A percentile compares a stretch with the other conserved stretches of the same genome.
Conservation (phyloP, 2,113 vertebrate genomes). For the Anas platyrhynchos region DNA sequence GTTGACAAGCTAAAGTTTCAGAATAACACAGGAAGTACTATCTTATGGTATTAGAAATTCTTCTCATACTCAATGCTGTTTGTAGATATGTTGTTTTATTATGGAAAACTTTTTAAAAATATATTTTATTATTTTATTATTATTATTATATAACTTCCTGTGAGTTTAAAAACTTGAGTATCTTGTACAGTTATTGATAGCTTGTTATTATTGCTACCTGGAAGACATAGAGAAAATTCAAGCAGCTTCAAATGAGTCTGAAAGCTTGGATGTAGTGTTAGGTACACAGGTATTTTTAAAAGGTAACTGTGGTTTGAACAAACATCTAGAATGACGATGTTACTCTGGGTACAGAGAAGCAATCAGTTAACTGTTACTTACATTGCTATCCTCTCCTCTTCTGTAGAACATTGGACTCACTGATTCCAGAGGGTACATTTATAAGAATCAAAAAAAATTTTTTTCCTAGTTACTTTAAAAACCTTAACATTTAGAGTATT, state of each 20-base stretch:
- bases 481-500: neutral
- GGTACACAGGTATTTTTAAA: neutral
- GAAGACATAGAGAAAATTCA: neutral
- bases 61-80: neutral
- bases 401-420: neutral
- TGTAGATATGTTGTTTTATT: neutral
- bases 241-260: neutral
- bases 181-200: neutral
- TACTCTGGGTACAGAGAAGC: neutral
- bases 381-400: rapidly evolving
- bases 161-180: neutral
- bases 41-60: neutral
- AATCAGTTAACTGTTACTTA: neutral
- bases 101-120: neutral
- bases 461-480: neutral
- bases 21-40: neutral
- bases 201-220: neutral
- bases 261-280: neutral
- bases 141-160: neutral
- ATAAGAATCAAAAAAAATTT: neutral
- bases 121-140: neutral
- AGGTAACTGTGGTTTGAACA: neutral
- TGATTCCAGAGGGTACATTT: neutral
- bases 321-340: neutral
- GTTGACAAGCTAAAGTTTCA: neutral